Percentiles rank a stretch among this genome's conserved stretches.
These are phyloP conservation scores for Lamprologus callipterus DNA, from an alignment of 2,113 vertebrate species.

Conservation along the genomic window DNA sequence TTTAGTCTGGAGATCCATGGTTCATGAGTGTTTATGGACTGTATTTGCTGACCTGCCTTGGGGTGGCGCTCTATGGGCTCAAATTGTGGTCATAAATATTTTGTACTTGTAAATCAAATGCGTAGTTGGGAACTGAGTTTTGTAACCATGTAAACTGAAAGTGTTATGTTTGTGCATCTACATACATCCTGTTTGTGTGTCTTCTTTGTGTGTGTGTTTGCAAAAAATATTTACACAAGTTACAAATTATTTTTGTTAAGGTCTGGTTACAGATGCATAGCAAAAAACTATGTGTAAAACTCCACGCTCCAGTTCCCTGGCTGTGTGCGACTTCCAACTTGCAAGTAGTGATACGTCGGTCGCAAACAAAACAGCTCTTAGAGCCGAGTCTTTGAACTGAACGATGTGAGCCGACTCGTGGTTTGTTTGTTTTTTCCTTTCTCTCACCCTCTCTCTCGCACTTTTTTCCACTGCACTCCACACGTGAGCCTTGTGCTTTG, in stretches of 20 bases:
- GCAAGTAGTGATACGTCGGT: too few species aligned
- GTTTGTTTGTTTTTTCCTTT: not conserved
- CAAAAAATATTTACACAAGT: too few species aligned
- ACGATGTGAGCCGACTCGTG: accelerated
- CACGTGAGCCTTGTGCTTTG: too few species aligned
- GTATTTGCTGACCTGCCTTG: not conserved
- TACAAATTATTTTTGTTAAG: too few species aligned
- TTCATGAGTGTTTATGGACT: not conserved
- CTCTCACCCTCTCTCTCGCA: too few species aligned
- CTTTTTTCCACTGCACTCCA: too few species aligned
- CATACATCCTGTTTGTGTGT: not conserved
- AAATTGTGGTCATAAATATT: not conserved
- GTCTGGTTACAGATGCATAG: too few species aligned
- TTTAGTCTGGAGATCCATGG: not conserved
- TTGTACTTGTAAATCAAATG: not conserved
- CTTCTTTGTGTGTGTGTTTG: not conserved
- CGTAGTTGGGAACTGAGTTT: not conserved
- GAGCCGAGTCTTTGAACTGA: too few species aligned
- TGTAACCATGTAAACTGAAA: not conserved
- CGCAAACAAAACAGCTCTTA: too few species aligned
- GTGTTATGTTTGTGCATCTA: accelerated
- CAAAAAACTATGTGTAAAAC: too few species aligned
- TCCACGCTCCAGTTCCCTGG: too few species aligned
- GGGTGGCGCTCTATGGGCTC: not conserved
- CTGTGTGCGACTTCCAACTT: too few species aligned